Conservation (phyloP, 2,113 vertebrate genomes). For the Okapia johnstoni region DNA sequence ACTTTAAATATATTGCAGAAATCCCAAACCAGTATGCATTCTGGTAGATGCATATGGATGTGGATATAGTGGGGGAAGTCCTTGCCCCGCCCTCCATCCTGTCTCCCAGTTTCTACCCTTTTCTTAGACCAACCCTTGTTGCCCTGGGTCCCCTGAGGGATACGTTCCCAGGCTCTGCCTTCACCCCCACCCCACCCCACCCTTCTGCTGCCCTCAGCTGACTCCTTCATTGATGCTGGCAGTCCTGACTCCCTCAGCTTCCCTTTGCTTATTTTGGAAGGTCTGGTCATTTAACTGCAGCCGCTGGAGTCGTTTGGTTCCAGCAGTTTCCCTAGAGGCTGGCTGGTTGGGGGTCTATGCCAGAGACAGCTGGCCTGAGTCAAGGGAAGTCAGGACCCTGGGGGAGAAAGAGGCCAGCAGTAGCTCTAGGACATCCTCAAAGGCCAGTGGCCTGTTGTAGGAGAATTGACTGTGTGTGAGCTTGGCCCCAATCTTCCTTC, state of each 20-base stretch:
- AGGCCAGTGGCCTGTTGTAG: neutral
- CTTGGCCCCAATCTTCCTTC: neutral
- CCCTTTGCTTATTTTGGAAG: conserved; percentile 40
- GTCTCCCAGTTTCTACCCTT: neutral
- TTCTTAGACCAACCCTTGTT: neutral
- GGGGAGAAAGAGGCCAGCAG: neutral
- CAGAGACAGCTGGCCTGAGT: neutral
- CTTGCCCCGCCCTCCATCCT: no score
- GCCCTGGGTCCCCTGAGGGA: neutral
- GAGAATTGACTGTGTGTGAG: neutral
- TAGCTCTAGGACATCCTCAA: neutral
- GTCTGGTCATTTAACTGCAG: neutral
- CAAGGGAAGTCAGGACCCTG: neutral
- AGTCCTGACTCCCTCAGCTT: neutral
- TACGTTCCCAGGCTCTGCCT: neutral
- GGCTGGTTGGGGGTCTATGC: conserved; percentile 2
- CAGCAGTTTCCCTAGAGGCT: conserved; percentile 17
- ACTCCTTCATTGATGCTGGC: neutral
- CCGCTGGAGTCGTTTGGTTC: neutral
- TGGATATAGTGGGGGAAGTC: neutral
- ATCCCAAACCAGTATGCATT: neutral
- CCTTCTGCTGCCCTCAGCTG: neutral
- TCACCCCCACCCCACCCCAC: neutral
- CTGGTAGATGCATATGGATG: neutral
- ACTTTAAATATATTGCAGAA: neutral